Base-by-base conservation (phyloP, 2,113 vertebrate species). In the Ornithorhynchus anatinus region DNA sequence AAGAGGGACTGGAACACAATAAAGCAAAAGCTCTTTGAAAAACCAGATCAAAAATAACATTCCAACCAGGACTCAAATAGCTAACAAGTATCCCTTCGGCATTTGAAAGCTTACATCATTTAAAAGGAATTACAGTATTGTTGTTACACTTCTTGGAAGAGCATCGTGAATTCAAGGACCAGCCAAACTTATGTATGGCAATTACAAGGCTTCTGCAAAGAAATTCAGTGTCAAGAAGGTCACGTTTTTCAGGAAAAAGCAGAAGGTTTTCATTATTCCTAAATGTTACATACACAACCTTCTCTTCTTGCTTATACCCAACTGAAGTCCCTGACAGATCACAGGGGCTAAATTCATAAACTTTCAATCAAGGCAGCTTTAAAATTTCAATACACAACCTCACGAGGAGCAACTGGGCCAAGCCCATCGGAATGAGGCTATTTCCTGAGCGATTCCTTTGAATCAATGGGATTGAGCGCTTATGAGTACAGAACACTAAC, bases 401-500 rank as follows among this genome's bases (percentile, higher is more conserved):
- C 78, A 78, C 74, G 27, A 52, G 73, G 60, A 75, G 39, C 60
- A 85, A 88, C 69, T 76, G 64, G 85, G 79, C 67, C 61, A 87
- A 84, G 53, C 64, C 60, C 69, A 77, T 8, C 39, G 65, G 76
- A 87, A 75, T 82, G 68, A 82, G 63, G 75, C 69, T 59, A 15
- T 73, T 76, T 80, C 59, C 56, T 64, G 66, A 79, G 81, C 81
- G 60, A 53, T 63, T 44, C 86, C 79, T 82, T 84, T 84, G n/a
- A n/a, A n/a, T n/a, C n/a, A n/a, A n/a, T n/a, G n/a, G n/a, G n/a
- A n/a, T n/a, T n/a, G n/a, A n/a, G n/a, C n/a, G n/a, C n/a, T n/a
- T n/a, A n/a, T n/a, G n/a, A n/a, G n/a, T n/a, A n/a, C n/a, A n/a
- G n/a, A n/a, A n/a, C n/a, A 79, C 27, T 39, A 74, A 51, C 56